phyloP scores from a whole-genome alignment of 2,797 vertebrate species.

The Staurois parvus region DNA sequence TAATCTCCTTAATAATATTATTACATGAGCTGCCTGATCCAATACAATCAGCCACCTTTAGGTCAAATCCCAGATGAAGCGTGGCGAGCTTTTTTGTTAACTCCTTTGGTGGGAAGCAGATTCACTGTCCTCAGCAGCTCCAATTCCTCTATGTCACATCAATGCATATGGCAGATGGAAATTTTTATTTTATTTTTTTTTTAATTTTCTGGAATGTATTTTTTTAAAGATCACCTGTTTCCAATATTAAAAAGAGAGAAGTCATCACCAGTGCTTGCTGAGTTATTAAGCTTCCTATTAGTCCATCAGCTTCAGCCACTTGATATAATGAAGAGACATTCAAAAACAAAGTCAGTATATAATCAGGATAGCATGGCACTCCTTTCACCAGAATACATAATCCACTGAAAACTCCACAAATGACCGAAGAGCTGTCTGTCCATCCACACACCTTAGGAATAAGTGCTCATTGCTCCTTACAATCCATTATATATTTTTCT shows the following conservation, averaged over 20 bases:
- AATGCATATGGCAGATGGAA: neutral
- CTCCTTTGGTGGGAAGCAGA: slow-evolving; percentile 4
- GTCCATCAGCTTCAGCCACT: slow-evolving; percentile 1
- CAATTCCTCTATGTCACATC: neutral
- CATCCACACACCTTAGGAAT: slow-evolving; percentile 7
- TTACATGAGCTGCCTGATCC: slow-evolving; percentile 32
- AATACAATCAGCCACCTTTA: slow-evolving; percentile 1
- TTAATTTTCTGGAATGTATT: too few species aligned
- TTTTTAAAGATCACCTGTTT: neutral
- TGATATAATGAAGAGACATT: neutral
- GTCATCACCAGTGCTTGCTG: neutral
- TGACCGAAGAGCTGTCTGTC: neutral
- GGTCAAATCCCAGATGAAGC: slow-evolving; percentile 30
- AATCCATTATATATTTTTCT: slow-evolving; percentile 12
- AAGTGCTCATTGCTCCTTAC: neutral
- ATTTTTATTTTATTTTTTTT: neutral
- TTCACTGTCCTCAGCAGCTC: neutral
- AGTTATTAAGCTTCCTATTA: neutral
- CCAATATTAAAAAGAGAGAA: neutral
- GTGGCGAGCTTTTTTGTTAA: neutral
- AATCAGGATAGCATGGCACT: neutral
- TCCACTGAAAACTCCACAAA: slow-evolving; percentile 3
- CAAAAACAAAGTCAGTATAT: neutral
- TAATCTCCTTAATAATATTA: slow-evolving; percentile 30
- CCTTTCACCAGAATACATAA: slow-evolving; percentile 8